Base-by-base conservation (phyloP, 2,113 vertebrate genomes). In the Sapajus apella region DNA sequence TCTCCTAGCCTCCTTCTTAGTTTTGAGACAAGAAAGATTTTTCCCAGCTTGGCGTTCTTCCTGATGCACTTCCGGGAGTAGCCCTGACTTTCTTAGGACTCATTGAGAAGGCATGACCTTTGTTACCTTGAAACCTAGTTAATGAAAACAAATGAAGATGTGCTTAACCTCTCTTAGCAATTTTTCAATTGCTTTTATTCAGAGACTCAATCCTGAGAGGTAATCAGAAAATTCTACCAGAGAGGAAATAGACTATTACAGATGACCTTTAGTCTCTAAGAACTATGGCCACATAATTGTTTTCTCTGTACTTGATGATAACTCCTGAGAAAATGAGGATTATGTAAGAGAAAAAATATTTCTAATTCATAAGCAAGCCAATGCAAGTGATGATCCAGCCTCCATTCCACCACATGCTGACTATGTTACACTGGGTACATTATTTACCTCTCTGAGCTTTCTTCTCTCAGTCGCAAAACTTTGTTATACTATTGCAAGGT, bases 61-160 rank as follows among this genome's bases (percentile, higher is more conserved):
- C 47, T 64, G 61, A 23, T 80, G 32, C 37, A 8, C 25, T 87
- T 96, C 27, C 23, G n/a, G 56, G 47, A 86, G 21, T 40, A 93
- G 21, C 83, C 35, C 21, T 61, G 43, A 70, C 12, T 75, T 93
- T 95, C 56, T 81, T 27, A 23, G 50, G 45, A 55, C 43, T 85
- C 61, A 18, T 56, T 68, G 87, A 77, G 90, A 93, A 97, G 76
- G 37, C 50, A 20, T 82, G 72, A 61, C 85, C 58, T 90, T 80
- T 93, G 72, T 93, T 87, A 89, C 32, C 70, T 92, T 88, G 55
- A 95, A 95, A 95, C 55, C 16, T 73, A 40, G 43, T 91, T 82
- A 73, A 52, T 55, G 20, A 58, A 87, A 82, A 90, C 30, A 84
- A 81, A 75, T 35, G 30, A 92, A 73, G 16, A 68, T 66, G 64